Evolutionary conservation across 2,888 invertebrate species (phyloP).

Genomic region (Lycia hirtaria): DNA sequence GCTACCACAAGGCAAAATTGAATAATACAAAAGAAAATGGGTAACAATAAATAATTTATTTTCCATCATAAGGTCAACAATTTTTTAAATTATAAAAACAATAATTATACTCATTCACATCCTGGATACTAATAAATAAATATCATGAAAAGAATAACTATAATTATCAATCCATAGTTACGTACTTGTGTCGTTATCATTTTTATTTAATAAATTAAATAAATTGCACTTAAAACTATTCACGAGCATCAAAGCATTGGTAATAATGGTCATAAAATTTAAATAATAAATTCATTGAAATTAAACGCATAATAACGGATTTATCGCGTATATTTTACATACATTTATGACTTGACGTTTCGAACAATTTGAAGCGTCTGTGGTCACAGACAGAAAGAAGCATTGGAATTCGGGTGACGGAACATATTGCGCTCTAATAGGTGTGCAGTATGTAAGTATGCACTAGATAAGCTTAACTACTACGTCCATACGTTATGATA

Average conservation of each 20-base stretch:
- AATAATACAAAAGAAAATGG: slow-evolving; percentile 3
- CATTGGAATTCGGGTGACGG: too few species aligned
- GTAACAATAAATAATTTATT: slow-evolving; percentile 18
- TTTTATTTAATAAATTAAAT: slow-evolving; percentile 3
- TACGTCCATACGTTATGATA: too few species aligned
- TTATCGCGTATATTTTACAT: too few species aligned
- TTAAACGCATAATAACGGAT: too few species aligned
- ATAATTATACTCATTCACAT: background rate
- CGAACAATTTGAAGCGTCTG: too few species aligned
- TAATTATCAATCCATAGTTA: background rate
- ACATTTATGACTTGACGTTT: too few species aligned
- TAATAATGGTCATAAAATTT: background rate
- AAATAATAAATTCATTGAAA: background rate
- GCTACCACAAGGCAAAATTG: too few species aligned
- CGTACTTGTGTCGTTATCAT: background rate
- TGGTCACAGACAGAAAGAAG: too few species aligned
- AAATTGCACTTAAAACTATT: slow-evolving; percentile 23
- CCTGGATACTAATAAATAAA: slow-evolving; percentile 2
- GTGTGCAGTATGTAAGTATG: too few species aligned
- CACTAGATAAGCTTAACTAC: too few species aligned
- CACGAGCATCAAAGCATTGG: slow-evolving; percentile 16
- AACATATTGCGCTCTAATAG: too few species aligned
- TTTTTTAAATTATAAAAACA: slow-evolving; percentile 6
- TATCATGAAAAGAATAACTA: too few species aligned
- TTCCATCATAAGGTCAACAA: slow-evolving; percentile 16